phyloP scores from a whole-genome alignment of 2,888 invertebrate species.

The Diloba caeruleocephala region DNA sequence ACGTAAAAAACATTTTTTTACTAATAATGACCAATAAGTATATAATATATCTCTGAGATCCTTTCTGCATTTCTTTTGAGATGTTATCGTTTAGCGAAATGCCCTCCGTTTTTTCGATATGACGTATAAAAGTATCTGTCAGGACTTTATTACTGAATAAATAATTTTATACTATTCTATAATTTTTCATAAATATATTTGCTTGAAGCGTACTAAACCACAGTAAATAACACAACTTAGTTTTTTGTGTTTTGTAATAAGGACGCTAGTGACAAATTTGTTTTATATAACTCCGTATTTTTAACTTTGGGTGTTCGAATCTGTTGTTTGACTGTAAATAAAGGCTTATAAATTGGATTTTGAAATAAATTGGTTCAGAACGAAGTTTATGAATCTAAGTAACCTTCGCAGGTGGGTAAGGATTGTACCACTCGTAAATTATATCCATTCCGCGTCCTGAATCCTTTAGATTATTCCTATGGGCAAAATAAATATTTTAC shows the following conservation, averaged over 20 bases:
- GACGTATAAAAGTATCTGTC: no score
- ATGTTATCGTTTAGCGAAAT: no score
- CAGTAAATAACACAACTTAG: no score
- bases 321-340: slow-evolving; percentile 31
- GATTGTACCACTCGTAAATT: slow-evolving; percentile 33
- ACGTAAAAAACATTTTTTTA: no score
- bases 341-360: slow-evolving; percentile 40
- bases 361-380: slow-evolving; percentile 41
- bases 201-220: no score
- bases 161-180: no score
- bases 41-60: no score
- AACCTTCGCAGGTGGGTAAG: slow-evolving; percentile 19
- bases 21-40: no score
- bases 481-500: slow-evolving; percentile 37
- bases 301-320: slow-evolving; percentile 12
- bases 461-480: slow-evolving; percentile 43
- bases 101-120: no score
- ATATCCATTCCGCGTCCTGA: slow-evolving; percentile 35
- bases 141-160: no score
- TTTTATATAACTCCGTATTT: slow-evolving; percentile 18
- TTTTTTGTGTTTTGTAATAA: slow-evolving; percentile 24
- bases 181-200: no score
- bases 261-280: slow-evolving; percentile 9
- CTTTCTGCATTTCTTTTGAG: no score
- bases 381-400: slow-evolving; percentile 39